Evolutionary conservation across 2,888 invertebrate species (phyloP), one percentile per base, ranked within the genome.

Genomic region (Macrophya annulata): DNA sequence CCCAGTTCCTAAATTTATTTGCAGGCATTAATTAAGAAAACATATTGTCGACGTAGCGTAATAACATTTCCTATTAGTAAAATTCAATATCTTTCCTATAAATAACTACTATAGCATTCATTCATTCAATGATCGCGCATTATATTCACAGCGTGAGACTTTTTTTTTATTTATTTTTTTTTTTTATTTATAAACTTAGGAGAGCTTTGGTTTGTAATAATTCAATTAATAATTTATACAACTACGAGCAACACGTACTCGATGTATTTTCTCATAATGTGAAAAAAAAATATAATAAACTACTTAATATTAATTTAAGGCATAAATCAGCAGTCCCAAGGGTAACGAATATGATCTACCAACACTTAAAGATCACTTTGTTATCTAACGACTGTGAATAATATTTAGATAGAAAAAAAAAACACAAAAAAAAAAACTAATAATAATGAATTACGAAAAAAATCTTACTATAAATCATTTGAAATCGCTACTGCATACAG

Each of bases 291-390:
- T n/a, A n/a, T n/a, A n/a, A n/a, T n/a, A 17, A 59, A 79, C 71
- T 83, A 83, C 68, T 83, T 83, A 83, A 83, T 83, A 17, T 17
- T 68, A 83, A 68, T 83, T 68, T 68, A 83, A 83, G 71, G 51
- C 68, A 74, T 45, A 68, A 48, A 71, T 62, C 43, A 48, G 8
- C 68, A 48, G 71, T 83, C 37, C 37, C 21, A 83, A 37, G 6
- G 25, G 48, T 45, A 68, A 68, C 68, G 4, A 43, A 81, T 62
- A 81, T 59, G 62, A 40, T 51, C 31, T 37, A 15, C 71, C 71
- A 31, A 5, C 48, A 10, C 3, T 76, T 31, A 79, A 40, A 10
- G 55, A 37, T 51, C 55, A 55, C 31, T 55, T 55, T 37, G 55
- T 79, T 55, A 55, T 25, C 45, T 77, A n/a, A 55, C 9, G 55